Evolutionary conservation across 2,113 vertebrate species (phyloP).

Genomic region (Protobothrops flavoviridis): DNA sequence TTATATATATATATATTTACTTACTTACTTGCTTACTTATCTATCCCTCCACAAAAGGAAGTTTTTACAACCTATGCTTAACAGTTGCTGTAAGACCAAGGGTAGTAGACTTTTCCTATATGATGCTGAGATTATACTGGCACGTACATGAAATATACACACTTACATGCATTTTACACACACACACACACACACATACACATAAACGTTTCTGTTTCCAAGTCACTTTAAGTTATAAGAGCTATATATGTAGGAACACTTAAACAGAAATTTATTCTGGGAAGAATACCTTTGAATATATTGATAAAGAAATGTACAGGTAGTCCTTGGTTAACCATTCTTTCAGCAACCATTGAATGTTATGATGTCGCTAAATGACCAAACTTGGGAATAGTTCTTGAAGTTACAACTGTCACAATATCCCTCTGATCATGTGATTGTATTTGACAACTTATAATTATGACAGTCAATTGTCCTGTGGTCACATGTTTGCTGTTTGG

Average conservation of each 20-base stretch:
- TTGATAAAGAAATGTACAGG: neutral
- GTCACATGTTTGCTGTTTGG: neutral
- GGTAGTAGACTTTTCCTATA: neutral
- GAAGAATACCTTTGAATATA: neutral
- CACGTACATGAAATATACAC: neutral
- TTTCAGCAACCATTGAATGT: neutral
- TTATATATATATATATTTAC: fast-evolving
- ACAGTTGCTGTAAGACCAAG: neutral
- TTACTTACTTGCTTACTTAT: too few species aligned
- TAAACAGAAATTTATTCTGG: neutral
- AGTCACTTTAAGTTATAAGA: neutral
- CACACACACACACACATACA: neutral
- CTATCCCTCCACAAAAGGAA: neutral
- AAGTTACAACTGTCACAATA: neutral
- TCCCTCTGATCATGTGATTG: neutral
- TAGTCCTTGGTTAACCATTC: neutral
- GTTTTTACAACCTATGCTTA: neutral
- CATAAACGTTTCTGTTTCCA: neutral
- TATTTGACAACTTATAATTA: neutral
- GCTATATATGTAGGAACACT: neutral
- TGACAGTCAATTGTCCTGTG: neutral
- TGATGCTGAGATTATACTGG: neutral
- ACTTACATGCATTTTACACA: neutral
- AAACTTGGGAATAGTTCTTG: neutral
- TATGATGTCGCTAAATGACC: neutral